Conservation (phyloP, 2,888 invertebrate species). For the Noctua pronuba region DNA sequence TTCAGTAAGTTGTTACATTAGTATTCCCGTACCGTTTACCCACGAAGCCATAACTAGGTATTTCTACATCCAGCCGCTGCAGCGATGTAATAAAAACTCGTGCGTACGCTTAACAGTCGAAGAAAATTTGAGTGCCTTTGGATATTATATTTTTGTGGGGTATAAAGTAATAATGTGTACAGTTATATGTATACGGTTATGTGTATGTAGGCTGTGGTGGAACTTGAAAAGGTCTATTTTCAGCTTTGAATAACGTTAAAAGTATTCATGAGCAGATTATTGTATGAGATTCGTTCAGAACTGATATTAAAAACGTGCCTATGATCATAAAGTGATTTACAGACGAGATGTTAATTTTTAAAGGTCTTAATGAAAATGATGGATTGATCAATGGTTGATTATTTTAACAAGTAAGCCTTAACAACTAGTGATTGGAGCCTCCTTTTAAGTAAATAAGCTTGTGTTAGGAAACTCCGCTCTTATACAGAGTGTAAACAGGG, state of each 20-base stretch:
- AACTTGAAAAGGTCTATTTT: conserved; percentile 12
- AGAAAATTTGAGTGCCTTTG: conserved; percentile 64
- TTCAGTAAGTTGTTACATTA: conserved; percentile 56
- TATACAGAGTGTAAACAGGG: too few relatives aligned
- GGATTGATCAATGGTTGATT: too few relatives aligned
- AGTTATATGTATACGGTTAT: background rate
- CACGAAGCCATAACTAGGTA: conserved; percentile 52
- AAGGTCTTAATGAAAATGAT: too few relatives aligned
- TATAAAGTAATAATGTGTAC: conserved; percentile 53
- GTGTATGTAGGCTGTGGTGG: background rate
- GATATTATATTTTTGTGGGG: conserved; percentile 55
- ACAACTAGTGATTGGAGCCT: too few relatives aligned
- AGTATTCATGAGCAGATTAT: background rate
- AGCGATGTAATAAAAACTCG: conserved; percentile 58
- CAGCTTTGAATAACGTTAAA: background rate
- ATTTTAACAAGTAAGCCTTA: too few relatives aligned
- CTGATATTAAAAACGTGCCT: conserved; percentile 6
- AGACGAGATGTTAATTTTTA: background rate
- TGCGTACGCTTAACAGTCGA: conserved; percentile 55
- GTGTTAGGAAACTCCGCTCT: too few relatives aligned
- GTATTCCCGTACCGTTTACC: conserved; percentile 53
- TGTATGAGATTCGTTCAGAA: background rate
- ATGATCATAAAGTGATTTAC: background rate
- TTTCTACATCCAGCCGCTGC: conserved; percentile 50
- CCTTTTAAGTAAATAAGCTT: too few relatives aligned